Conservation (phyloP, 2,113 vertebrate genomes). For the Pholis gunnellus region DNA sequence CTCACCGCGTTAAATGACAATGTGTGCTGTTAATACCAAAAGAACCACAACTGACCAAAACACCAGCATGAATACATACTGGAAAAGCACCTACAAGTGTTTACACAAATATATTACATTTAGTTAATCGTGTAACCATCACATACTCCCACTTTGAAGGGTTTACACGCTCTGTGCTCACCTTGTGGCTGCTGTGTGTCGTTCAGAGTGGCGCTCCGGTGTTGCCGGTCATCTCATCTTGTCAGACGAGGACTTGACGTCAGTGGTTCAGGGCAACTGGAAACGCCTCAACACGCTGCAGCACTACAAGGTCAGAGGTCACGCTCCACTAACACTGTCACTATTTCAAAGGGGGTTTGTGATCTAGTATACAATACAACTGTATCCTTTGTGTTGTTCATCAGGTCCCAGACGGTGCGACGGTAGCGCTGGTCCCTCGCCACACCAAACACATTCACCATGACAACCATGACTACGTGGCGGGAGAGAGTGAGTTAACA, state of each 20-base stretch:
- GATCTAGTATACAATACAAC: background rate
- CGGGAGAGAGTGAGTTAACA: slow-evolving; percentile 94
- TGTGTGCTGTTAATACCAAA: background rate
- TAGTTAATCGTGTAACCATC: too few species aligned
- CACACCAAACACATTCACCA: slow-evolving; percentile 94
- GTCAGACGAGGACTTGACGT: slow-evolving; percentile 96
- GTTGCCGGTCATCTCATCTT: slow-evolving; percentile 96
- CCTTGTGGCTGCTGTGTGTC: background rate
- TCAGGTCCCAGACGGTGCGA: slow-evolving; percentile 97
- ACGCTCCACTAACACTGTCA: background rate
- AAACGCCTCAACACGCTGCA: slow-evolving; percentile 96
- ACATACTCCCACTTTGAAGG: background rate
- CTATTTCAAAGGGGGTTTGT: background rate
- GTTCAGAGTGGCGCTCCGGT: slow-evolving; percentile 95
- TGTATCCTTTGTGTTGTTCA: background rate
- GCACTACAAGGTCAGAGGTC: slow-evolving; percentile 92
- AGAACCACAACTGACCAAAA: background rate
- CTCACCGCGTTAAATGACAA: background rate
- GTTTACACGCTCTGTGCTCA: background rate
- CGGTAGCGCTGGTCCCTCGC: slow-evolving; percentile 94
- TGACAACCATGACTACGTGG: slow-evolving; percentile 96
- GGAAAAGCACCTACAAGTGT: background rate
- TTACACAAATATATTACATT: background rate
- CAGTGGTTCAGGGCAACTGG: slow-evolving; percentile 95
- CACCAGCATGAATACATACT: background rate